Percentiles rank a stretch among this genome's conserved stretches.
Evolutionary conservation across 2,113 vertebrate genomes (phyloP).

Genomic region (Phalacrocorax brasilianus): DNA sequence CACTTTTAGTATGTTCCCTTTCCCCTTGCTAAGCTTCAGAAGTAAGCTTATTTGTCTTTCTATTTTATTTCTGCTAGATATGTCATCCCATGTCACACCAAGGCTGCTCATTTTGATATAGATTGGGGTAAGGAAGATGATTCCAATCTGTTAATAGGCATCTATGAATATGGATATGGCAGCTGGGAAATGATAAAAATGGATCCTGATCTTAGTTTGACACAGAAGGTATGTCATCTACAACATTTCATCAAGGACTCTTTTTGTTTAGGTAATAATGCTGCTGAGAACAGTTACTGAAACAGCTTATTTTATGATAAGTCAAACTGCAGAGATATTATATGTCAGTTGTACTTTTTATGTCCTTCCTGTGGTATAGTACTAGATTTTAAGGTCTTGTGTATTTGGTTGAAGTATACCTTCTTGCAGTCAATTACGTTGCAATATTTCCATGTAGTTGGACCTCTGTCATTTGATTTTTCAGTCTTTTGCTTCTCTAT

Average conservation of each 20-base stretch:
- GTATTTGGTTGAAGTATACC: background rate
- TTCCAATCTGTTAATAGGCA: constrained; percentile 95
- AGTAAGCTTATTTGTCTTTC: background rate
- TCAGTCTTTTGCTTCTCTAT: background rate
- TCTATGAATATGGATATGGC: constrained; percentile 98
- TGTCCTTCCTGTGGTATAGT: background rate
- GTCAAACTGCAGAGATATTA: background rate
- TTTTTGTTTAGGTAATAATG: background rate
- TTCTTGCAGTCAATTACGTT: background rate
- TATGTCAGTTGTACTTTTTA: accelerated
- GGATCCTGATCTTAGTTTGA: constrained; percentile 92
- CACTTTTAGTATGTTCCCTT: background rate
- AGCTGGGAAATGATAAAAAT: constrained; percentile 99
- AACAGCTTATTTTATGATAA: background rate
- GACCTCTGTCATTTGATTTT: background rate
- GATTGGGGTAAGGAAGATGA: constrained; percentile 98
- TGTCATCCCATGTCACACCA: constrained; percentile 91
- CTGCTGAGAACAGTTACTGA: background rate
- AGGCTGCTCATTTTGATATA: constrained; percentile 98
- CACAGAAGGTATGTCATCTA: background rate
- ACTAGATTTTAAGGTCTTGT: background rate
- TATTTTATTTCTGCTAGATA: constrained; percentile 78
- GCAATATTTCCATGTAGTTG: background rate
- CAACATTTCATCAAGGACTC: background rate
- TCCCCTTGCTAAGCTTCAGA: background rate